Evolutionary conservation across 2,797 vertebrate genomes (phyloP), one percentile per base, ranked within the genome.

Genomic region (Steatocranus sp.): DNA sequence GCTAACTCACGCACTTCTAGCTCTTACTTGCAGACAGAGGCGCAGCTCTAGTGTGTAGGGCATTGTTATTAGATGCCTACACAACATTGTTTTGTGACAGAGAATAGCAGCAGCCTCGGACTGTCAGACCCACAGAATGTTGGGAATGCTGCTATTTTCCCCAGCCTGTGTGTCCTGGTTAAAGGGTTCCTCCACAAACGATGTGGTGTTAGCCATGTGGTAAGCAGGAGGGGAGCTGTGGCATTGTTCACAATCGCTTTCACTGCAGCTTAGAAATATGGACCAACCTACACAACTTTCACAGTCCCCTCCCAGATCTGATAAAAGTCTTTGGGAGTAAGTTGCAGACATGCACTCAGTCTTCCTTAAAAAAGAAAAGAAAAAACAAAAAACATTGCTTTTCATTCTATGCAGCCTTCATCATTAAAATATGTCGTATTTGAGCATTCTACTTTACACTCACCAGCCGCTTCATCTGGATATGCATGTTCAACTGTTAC

Each of bases 41-140:
- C 77, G 53, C 36, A 83, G 58, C 32, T 61, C 66, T 78, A 30
- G 17, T 14, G 49, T 70, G 75, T 58, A 77, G 74, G 38, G 63
- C 27, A 27, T 66, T 80, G 79, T 86, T 85, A 80, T 89, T 76
- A 90, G 68, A 85, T 85, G 84, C 81, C 84, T 75, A 88, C 80
- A 70, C 86, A 83, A 77, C 82, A 81, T 85, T 85, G 85, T 90
- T 91, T 20, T 77, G 70, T 58, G 86, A 70, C 20, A 74, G 77
- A 80, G 81, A 87, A 83, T 78, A 80, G 78, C 80, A 79, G 76
- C 76, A 88, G 76, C 54, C 79, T 85, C 61, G 54, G 80, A 76
- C 77, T 78, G 83, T 89, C 85, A 78, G 88, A 88, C 76, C 80
- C 90, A 93, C 86, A 73, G 79, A 95, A 96, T 93, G 90, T 80